Base-by-base conservation (phyloP, 2,797 vertebrate species). In the Euphonia xanthogaster region DNA sequence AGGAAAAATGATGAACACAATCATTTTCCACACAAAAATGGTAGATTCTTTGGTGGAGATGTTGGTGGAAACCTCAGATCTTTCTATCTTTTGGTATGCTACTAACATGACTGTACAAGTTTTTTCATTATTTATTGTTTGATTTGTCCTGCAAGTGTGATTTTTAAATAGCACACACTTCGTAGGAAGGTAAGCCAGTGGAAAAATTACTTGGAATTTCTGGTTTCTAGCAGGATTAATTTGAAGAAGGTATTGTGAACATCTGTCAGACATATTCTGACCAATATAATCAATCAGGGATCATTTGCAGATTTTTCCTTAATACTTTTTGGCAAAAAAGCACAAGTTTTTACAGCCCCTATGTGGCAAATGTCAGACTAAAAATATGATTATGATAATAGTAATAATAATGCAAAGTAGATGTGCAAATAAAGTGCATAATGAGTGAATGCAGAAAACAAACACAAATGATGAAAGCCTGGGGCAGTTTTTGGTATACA, bases 1-100 rank as follows among this genome's bases (percentile, higher is more conserved):
- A n/a, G 99, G 99, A 67, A 99, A 99, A 95, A 99, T 99, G 99
- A 99, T 99, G 99, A 99, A 99, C 97, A 99, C 99, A 70, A 99
- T 99, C 87, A 99, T 99, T 97, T 99, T 99, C 97, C 99, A 99
- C 98, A 99, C 99, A 72, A 99, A 99, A 98, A 99, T 99, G 99
- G 99, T 99, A 82, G 99, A 99, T 98, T 99, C 99, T 42, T 98
- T 99, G 97, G 99, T 99, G 97, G 99, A 99, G 98, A 99, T 99
- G 99, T 97, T 99, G 97, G 99, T 99, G 96, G 99, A 99, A 98
- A 99, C 99, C 5, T 99, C 99, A 24, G 99, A 99, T 97, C 98
- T 99, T 92, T 99, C 99, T 63, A 99, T 99, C 96, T 99, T 99
- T 98, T 99, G 99, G 99, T 99, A 98, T 82, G 97, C 96, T 74